phyloP scores from a whole-genome alignment of 2,888 invertebrate genomes.

The Andrena fulva region DNA sequence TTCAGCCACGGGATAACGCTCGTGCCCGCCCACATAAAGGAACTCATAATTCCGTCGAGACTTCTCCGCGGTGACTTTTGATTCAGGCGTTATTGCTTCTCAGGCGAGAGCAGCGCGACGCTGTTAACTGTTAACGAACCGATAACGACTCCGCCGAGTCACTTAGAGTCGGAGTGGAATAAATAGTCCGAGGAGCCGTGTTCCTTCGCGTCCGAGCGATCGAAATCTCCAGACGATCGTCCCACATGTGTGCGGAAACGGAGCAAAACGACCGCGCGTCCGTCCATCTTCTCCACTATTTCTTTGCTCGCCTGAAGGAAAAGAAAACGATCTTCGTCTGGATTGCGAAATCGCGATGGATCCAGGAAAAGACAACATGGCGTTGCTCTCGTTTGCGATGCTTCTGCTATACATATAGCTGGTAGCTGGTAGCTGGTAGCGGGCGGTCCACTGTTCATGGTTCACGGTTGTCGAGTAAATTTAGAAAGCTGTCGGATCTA shows the following conservation, averaged over 20 bases:
- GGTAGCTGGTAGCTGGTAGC: too few species aligned
- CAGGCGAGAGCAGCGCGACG: background rate
- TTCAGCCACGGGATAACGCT: background rate
- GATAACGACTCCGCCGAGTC: slow-evolving; percentile 30
- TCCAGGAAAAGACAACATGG: background rate
- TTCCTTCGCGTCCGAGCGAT: background rate
- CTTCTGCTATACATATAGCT: background rate
- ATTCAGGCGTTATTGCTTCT: background rate
- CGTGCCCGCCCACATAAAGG: background rate
- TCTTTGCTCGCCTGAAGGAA: background rate
- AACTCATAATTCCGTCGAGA: background rate
- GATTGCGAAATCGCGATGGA: background rate
- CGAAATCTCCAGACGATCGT: background rate
- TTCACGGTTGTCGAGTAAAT: slow-evolving; percentile 62
- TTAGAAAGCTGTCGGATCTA: slow-evolving; percentile 71
- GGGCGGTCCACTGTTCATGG: background rate
- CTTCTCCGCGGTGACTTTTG: background rate
- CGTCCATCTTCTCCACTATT: background rate
- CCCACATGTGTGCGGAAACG: background rate
- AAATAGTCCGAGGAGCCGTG: background rate
- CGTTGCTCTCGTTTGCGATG: slow-evolving; percentile 14
- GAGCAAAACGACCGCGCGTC: background rate
- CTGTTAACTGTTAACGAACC: slow-evolving; percentile 21
- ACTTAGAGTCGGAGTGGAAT: background rate
- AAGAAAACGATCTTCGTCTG: background rate